phyloP scores from a whole-genome alignment of 2,888 invertebrate genomes.

The Megalurothrips usitatus region DNA sequence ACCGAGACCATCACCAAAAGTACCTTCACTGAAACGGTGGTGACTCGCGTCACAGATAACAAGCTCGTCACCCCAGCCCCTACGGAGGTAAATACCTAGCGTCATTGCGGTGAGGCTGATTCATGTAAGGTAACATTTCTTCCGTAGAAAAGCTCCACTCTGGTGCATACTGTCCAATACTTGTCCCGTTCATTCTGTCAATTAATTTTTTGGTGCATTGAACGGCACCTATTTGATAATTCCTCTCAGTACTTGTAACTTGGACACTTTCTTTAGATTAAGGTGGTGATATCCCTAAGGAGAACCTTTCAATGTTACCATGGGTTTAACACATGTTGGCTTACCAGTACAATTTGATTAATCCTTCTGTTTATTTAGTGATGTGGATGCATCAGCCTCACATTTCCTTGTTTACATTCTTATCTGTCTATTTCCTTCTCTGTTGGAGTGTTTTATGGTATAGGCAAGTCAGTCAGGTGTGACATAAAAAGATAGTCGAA shows the following conservation, averaged over 20 bases:
- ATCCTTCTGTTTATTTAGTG: background rate
- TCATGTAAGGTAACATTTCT: slow-evolving; percentile 6
- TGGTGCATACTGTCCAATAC: slow-evolving; percentile 26
- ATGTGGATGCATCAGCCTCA: slow-evolving; percentile 16
- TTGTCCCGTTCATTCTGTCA: slow-evolving; percentile 13
- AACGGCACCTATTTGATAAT: background rate
- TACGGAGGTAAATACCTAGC: slow-evolving; percentile 69
- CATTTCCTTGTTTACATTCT: slow-evolving; percentile 1
- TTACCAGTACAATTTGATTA: background rate
- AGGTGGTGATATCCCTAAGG: too few relatives aligned
- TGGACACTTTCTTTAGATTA: background rate
- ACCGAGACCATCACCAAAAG: slow-evolving; percentile 95
- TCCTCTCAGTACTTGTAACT: background rate
- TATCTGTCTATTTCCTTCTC: background rate
- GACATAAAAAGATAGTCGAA: too few relatives aligned
- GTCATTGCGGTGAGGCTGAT: slow-evolving; percentile 1
- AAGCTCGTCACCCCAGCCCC: slow-evolving; percentile 78
- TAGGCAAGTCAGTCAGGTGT: background rate
- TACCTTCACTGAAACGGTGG: slow-evolving; percentile 91
- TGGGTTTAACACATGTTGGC: too few relatives aligned
- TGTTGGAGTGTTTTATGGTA: background rate
- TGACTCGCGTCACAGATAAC: slow-evolving; percentile 91
- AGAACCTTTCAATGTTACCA: too few relatives aligned
- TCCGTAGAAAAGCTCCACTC: background rate
- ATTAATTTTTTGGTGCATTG: background rate